Base-by-base conservation (phyloP, 2,888 invertebrate genomes). In the Parelbella ahira region DNA sequence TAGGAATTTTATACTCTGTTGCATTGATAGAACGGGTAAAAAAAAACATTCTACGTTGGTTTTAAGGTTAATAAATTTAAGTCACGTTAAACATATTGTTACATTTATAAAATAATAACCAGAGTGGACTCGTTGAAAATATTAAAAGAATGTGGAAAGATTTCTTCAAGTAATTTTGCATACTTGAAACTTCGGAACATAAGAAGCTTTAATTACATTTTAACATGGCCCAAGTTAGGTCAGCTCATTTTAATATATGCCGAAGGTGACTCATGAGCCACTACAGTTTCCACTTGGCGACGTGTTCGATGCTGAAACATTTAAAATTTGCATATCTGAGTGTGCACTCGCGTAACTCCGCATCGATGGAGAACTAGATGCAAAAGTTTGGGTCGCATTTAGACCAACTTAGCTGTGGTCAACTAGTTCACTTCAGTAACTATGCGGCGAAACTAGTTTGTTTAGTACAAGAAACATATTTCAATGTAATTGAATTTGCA, bases 291-390 rank as follows among this genome's bases (percentile, higher is more conserved):
- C 19, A 12, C 38, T 33, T 46, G 45, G 46, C 44, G 37, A 46
- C 25, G 45, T 56, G 50, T 41, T 32, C 9, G 24, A 19, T 19
- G 13, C 41, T 41, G 12, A 12, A 27, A 34, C 34, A 42, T 28
- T 34, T 33, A 21, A 41, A 53, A 63, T 66, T 65, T 58, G 56
- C 66, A 63, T 63, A 66, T 61, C 60, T 56, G 44, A 44, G 49
- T 49, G 47, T 43, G 49, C 60, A 56, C 47, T 47, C 43, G 47
- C 45, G 41, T 29, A 38, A 19, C 12, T 12, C 23, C 8, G 6
- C 10, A 2, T 25, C 24, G 25, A 19, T 21, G 37, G 13, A 5
- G 32, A 32, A 39, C 7, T 25, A 25, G 12, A 23, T 18, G 32
- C 20, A 7, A 12, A 38, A 39, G 25, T n/a, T 39, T 39, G 15